Percentiles rank a stretch among this genome's conserved stretches.
These are phyloP conservation scores for Gymnoscopelus microlampas DNA, from an alignment of 2,797 vertebrate genomes.

Conservation along the genomic window DNA sequence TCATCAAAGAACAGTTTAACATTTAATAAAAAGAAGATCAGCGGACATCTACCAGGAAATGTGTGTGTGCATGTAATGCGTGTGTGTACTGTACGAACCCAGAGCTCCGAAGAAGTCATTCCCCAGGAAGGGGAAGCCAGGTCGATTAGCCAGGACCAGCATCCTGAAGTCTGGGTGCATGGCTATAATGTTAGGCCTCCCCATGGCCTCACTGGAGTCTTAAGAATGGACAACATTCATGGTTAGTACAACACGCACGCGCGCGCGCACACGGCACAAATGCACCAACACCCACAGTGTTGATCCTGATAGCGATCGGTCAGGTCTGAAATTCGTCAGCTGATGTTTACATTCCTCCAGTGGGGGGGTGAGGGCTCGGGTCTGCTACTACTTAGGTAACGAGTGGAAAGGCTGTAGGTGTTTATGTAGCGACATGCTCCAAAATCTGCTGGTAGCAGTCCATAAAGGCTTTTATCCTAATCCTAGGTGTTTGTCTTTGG, in stretches of 20 bases:
- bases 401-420: conserved; percentile 33
- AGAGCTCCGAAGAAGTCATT: conserved; percentile 97
- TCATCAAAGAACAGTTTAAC: too few species aligned
- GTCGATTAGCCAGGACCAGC: conserved; percentile 95
- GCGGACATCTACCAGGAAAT: background rate
- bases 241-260: background rate
- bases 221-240: conserved; percentile 44
- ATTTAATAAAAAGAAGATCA: too few species aligned
- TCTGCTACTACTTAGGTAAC: conserved; percentile 6
- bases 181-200: conserved; percentile 84
- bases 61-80: background rate
- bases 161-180: conserved; percentile 98
- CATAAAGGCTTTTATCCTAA: conserved; percentile 61
- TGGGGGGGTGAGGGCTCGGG: background rate
- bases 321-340: conserved; percentile 29
- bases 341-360: conserved; percentile 51
- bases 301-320: background rate
- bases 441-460: conserved; percentile 43
- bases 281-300: background rate
- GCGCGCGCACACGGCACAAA: background rate
- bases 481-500: conserved; percentile 34
- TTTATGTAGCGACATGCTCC: background rate
- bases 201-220: conserved; percentile 80
- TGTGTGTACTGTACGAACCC: conserved; percentile 77
- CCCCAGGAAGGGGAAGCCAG: conserved; percentile 97